Percentiles rank a stretch among this genome's conserved stretches.
These are phyloP conservation scores for Drosophila emarginata DNA, from an alignment of 2,888 invertebrate species.

Conservation along the genomic window DNA sequence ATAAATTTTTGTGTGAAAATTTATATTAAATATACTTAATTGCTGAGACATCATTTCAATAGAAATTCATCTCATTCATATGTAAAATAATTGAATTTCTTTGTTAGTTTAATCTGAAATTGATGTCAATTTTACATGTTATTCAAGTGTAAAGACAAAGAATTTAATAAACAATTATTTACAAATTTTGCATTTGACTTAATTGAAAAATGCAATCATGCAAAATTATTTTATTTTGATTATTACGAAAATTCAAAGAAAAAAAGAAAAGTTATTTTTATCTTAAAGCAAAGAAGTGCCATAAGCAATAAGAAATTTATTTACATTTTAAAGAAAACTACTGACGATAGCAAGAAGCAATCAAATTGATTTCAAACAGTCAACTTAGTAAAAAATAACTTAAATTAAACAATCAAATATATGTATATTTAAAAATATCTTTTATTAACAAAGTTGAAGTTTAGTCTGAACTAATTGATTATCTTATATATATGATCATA, in stretches of 20 bases:
- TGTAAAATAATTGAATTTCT: neutral
- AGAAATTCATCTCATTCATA: neutral
- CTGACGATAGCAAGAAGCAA: too few species aligned
- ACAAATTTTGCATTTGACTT: neutral
- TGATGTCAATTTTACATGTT: neutral
- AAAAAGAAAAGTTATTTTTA: too few species aligned
- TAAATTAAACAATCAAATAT: too few species aligned
- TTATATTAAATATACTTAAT: neutral
- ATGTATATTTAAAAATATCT: neutral
- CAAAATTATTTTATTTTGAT: neutral
- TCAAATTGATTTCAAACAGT: too few species aligned
- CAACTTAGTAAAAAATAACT: too few species aligned
- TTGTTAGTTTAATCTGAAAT: neutral
- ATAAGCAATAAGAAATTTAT: neutral
- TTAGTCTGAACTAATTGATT: too few species aligned
- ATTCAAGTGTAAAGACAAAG: conserved; percentile 4
- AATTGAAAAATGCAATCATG: neutral
- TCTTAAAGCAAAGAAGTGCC: neutral
- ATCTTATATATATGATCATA: too few species aligned
- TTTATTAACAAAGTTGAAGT: neutral
- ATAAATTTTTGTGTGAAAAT: conserved; percentile 3
- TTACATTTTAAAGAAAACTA: neutral
- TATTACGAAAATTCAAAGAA: neutral
- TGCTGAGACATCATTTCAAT: neutral
- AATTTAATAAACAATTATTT: neutral